Conservation (phyloP, 1,140 invertebrate species). For the Drosophila arawakana region DNA sequence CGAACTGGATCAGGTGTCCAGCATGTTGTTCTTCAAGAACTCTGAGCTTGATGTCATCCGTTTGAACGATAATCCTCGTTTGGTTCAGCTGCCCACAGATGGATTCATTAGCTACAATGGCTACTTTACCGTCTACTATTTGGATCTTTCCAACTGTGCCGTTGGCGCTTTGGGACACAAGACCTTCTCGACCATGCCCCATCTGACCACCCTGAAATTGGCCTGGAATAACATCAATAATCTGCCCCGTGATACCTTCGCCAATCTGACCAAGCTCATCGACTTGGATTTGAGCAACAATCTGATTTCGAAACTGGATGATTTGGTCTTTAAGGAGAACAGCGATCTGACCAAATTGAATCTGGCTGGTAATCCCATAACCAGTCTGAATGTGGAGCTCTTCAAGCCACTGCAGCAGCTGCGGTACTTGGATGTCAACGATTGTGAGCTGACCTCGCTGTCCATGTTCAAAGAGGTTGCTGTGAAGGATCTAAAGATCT, state of each 20-base stretch:
- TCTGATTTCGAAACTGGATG: constrained; percentile 86
- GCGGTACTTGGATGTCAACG: constrained; percentile 88
- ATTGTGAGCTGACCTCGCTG: constrained; percentile 86
- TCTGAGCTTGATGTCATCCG: constrained; percentile 88
- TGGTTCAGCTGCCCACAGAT: constrained; percentile 87
- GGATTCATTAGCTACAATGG: constrained; percentile 86
- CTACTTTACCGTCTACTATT: constrained; percentile 87
- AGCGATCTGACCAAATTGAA: constrained; percentile 87
- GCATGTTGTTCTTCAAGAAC: constrained; percentile 88
- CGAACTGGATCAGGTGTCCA: constrained; percentile 87
- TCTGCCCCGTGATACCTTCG: constrained; percentile 82
- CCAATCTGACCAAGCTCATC: constrained; percentile 86
- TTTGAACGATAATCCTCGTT: constrained; percentile 88
- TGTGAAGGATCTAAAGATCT: constrained; percentile 80
- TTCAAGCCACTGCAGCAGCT: constrained; percentile 87
- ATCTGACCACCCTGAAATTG: constrained; percentile 87
- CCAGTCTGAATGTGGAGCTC: constrained; percentile 87
- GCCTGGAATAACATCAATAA: constrained; percentile 87
- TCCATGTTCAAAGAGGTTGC: constrained; percentile 86
- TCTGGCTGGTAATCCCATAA: constrained; percentile 89
- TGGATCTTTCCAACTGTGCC: constrained; percentile 89
- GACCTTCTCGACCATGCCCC: constrained; percentile 88
- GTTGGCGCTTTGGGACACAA: constrained; percentile 86
- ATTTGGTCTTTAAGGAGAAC: constrained; percentile 87
- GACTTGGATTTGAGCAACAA: constrained; percentile 90